Evolutionary conservation across 2,888 invertebrate genomes (phyloP).

Genomic region (Mythimna albipuncta): DNA sequence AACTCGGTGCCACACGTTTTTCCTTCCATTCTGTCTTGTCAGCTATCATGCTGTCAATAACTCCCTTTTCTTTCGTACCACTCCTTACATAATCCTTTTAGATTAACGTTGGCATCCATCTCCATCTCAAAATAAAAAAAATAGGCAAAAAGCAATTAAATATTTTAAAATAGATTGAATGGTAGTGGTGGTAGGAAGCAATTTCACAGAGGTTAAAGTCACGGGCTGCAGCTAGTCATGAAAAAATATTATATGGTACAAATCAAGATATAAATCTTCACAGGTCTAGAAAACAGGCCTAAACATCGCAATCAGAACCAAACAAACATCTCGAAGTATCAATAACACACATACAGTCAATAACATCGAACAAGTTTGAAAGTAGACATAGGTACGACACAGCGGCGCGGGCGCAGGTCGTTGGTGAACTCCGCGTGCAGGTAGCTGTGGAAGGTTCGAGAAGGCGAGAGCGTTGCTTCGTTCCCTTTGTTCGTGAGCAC

Average conservation of each 20-base stretch:
- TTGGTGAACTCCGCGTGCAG: conserved; percentile 48
- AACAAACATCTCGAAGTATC: conserved; percentile 9
- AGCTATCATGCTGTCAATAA: too few relatives aligned
- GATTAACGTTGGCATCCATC: too few relatives aligned
- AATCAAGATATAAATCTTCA: not conserved
- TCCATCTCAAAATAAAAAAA: too few relatives aligned
- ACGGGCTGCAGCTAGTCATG: too few relatives aligned
- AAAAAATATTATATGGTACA: not conserved
- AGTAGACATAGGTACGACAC: conserved; percentile 16
- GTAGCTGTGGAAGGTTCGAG: conserved; percentile 62
- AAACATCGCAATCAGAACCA: not conserved
- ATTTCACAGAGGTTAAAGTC: too few relatives aligned
- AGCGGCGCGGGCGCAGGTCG: conserved; percentile 25
- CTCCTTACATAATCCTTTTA: too few relatives aligned
- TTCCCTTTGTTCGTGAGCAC: conserved; percentile 31
- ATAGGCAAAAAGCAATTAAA: too few relatives aligned
- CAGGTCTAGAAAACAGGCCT: not conserved
- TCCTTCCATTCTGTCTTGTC: too few relatives aligned
- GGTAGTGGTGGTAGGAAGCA: too few relatives aligned
- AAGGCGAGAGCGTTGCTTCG: conserved; percentile 32
- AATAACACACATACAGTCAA: conserved; percentile 13
- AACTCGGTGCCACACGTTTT: too few relatives aligned
- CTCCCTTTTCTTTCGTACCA: too few relatives aligned
- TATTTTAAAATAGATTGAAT: too few relatives aligned
- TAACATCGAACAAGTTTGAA: conserved; percentile 34